phyloP scores from a whole-genome alignment of 2,113 vertebrate genomes.

The Oryzias curvinotus region DNA sequence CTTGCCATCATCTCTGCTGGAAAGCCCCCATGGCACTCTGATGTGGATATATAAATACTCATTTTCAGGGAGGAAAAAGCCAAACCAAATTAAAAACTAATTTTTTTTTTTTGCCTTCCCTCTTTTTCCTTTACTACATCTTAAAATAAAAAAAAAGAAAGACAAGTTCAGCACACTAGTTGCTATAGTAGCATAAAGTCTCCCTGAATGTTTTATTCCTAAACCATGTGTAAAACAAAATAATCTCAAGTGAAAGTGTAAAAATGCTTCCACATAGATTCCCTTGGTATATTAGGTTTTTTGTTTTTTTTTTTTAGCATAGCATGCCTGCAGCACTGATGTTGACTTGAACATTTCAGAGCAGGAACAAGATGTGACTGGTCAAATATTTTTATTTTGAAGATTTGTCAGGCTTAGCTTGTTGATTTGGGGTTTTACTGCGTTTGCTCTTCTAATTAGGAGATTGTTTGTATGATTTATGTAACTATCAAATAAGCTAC shows the following conservation, averaged over 20 bases:
- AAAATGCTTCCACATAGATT: no score
- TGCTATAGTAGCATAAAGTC: no score
- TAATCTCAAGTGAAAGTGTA: no score
- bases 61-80: constrained; percentile 53
- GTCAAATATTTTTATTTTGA: constrained; percentile 71
- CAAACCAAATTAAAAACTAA: constrained; percentile 70
- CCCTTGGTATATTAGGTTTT: no score
- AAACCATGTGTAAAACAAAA: constrained; percentile 12
- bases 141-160: constrained; percentile 36
- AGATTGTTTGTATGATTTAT: constrained; percentile 67
- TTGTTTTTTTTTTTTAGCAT: constrained; percentile 17
- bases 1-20: constrained; percentile 79
- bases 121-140: constrained; percentile 22
- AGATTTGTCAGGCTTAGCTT: constrained; percentile 63
- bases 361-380: constrained; percentile 66
- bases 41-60: constrained; percentile 75
- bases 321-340: constrained; percentile 18
- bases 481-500: constrained; percentile 63
- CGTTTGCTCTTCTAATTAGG: constrained; percentile 70
- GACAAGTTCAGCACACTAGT: constrained; percentile 11
- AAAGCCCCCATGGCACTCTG: constrained; percentile 71
- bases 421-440: constrained; percentile 64
- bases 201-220: constrained; percentile 1
- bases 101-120: constrained; percentile 59
- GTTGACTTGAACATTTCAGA: constrained; percentile 43